Percentiles rank a stretch among this genome's conserved stretches.
phyloP scores from a whole-genome alignment of 2,888 invertebrate species.

The Capitulum mitella region DNA sequence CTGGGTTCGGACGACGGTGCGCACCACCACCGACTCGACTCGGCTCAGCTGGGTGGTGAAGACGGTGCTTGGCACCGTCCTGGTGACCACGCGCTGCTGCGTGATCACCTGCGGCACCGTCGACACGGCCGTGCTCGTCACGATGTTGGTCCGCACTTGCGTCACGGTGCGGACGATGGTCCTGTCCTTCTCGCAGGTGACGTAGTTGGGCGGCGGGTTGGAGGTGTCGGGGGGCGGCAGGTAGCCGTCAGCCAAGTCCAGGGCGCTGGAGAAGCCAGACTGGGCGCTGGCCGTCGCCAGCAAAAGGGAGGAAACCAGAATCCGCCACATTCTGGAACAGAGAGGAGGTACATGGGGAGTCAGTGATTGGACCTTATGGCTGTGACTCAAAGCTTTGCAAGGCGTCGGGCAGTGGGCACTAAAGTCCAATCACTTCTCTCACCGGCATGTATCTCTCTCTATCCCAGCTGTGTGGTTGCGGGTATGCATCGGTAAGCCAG shows the following conservation, averaged over 20 bases:
- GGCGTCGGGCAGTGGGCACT: constrained; percentile 8
- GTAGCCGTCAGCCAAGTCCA: background rate
- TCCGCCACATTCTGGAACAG: constrained; percentile 12
- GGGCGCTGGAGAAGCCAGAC: background rate
- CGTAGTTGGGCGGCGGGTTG: background rate
- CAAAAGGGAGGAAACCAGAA: constrained; percentile 7
- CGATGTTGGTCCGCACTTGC: background rate
- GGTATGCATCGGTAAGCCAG: constrained; percentile 27
- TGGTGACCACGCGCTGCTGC: background rate
- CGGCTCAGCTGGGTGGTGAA: background rate
- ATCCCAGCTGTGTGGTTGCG: constrained; percentile 29
- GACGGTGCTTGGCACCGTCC: background rate
- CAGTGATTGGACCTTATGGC: constrained; percentile 17
- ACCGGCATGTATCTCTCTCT: constrained; percentile 32
- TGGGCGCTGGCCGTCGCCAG: background rate
- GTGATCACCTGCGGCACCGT: background rate
- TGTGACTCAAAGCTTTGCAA: background rate
- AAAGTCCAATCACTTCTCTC: constrained; percentile 24
- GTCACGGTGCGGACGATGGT: background rate
- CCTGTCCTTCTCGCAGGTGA: background rate
- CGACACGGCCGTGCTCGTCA: background rate
- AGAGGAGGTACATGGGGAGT: constrained; percentile 14
- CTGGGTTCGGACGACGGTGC: background rate
- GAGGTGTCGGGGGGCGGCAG: background rate
- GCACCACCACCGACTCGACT: background rate